Conservation (phyloP, 2,888 invertebrate genomes). For the Drosophila longiperda region DNA sequence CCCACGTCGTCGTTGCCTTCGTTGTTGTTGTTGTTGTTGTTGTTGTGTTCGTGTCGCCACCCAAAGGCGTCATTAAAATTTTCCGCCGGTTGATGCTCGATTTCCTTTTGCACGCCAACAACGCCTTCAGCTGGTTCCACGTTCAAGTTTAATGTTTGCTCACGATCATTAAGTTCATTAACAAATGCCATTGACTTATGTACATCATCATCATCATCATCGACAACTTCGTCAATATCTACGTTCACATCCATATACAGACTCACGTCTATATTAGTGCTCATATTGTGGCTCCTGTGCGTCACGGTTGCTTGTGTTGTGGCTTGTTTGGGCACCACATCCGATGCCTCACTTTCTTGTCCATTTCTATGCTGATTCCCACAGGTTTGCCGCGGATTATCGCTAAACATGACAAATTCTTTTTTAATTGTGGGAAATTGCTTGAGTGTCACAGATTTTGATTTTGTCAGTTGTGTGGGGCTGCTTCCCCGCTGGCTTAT, state of each 20-base stretch:
- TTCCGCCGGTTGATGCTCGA: conserved; percentile 76
- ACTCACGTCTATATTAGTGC: conserved; percentile 62
- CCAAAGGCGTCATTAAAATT: conserved; percentile 79
- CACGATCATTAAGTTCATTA: conserved; percentile 71
- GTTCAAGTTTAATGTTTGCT: conserved; percentile 73
- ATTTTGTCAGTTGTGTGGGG: conserved; percentile 13
- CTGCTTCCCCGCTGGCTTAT: conserved; percentile 23
- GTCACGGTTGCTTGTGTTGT: conserved; percentile 60
- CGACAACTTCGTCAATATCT: conserved; percentile 25
- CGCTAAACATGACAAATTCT: conserved; percentile 66
- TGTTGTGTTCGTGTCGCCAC: conserved; percentile 47
- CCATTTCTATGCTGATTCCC: conserved; percentile 44
- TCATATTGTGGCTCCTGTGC: conserved; percentile 55
- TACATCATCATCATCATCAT: conserved; percentile 40
- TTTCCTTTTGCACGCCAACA: conserved; percentile 68
- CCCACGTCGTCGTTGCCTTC: conserved; percentile 34
- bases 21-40: conserved; percentile 15
- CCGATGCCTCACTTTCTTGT: conserved; percentile 31
- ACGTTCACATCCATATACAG: conserved; percentile 12
- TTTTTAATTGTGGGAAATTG: conserved; percentile 75
- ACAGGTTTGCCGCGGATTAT: conserved; percentile 40
- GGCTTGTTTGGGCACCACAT: conserved; percentile 47
- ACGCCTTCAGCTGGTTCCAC: conserved; percentile 45
- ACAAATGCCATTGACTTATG: conserved; percentile 60
- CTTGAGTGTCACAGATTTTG: conserved; percentile 22